Percentiles rank a stretch among this genome's conserved stretches.
Conservation (phyloP, 2,113 vertebrate species). For the Neotoma lepida region DNA sequence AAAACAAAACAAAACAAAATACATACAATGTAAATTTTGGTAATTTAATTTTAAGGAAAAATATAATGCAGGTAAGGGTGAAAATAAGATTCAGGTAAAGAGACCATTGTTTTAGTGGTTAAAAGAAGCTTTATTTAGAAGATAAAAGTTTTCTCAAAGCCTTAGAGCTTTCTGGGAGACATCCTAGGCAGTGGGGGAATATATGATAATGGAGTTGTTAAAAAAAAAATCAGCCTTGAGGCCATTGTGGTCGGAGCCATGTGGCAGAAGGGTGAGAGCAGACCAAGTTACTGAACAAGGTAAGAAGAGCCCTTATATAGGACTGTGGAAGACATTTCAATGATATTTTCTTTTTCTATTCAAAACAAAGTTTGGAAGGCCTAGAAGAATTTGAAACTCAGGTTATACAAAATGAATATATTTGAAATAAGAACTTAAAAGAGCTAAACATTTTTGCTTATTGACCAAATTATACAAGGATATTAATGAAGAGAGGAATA, state of each 20-base stretch:
- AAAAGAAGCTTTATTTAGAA: neutral
- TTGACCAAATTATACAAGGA: neutral
- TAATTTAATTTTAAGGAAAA: neutral
- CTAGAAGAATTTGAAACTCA: neutral
- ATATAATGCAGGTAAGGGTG: neutral
- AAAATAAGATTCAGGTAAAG: neutral
- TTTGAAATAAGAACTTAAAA: neutral
- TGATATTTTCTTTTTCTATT: neutral
- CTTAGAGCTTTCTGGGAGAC: neutral
- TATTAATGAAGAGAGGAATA: neutral
- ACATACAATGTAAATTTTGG: neutral
- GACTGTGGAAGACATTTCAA: neutral
- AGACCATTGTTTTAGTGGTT: neutral
- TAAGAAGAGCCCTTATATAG: neutral
- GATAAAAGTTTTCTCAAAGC: neutral
- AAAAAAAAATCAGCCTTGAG: neutral
- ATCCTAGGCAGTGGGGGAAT: neutral
- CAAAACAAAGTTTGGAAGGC: neutral
- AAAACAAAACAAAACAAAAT: neutral
- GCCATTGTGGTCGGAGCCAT: neutral
- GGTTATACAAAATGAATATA: neutral
- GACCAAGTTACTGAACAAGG: no score
- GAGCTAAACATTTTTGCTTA: neutral
- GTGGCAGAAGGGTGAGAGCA: fast-evolving
- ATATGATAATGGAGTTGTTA: neutral